These are phyloP conservation scores for Anas bahamensis DNA, from an alignment of 2,797 vertebrate genomes.

Conservation along the genomic window DNA sequence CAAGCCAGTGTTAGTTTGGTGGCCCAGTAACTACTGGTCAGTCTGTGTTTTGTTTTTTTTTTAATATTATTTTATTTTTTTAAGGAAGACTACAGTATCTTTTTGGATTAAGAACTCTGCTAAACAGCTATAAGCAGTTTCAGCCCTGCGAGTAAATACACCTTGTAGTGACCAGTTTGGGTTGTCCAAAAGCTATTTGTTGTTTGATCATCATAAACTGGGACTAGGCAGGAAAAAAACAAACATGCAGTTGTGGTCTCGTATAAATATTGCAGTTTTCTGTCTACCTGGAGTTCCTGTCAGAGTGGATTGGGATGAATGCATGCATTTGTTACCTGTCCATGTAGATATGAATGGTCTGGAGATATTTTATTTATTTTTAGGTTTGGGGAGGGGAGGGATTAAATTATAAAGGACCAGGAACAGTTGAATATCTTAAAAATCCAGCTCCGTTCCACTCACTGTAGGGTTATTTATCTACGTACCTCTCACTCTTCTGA, in stretches of 20 bases:
- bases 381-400: slow-evolving; percentile 73
- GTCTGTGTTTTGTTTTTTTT: slow-evolving; percentile 57
- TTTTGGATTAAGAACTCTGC: slow-evolving; percentile 74
- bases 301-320: slow-evolving; percentile 65
- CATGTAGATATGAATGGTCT: slow-evolving; percentile 75
- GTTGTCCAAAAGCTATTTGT: slow-evolving; percentile 36
- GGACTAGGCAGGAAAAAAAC: slow-evolving; percentile 49
- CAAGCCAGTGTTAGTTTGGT: slow-evolving; percentile 59
- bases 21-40: slow-evolving; percentile 64
- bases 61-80: slow-evolving; percentile 61
- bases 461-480: slow-evolving; percentile 73
- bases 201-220: slow-evolving; percentile 7
- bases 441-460: slow-evolving; percentile 68
- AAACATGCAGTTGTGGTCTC: slow-evolving; percentile 31
- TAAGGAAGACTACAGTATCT: slow-evolving; percentile 67
- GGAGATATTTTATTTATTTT: slow-evolving; percentile 81
- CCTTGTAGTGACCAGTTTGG: slow-evolving; percentile 29
- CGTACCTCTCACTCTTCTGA: slow-evolving; percentile 74
- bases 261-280: slow-evolving; percentile 54
- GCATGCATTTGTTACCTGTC: slow-evolving; percentile 76
- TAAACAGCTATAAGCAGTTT: slow-evolving; percentile 22
- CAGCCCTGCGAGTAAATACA: slow-evolving; percentile 44
- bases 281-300: slow-evolving; percentile 64
- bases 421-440: slow-evolving; percentile 72
- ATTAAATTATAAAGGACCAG: slow-evolving; percentile 80